Evolutionary conservation across 2,113 vertebrate species (phyloP).

Genomic region (Nibea coibor): DNA sequence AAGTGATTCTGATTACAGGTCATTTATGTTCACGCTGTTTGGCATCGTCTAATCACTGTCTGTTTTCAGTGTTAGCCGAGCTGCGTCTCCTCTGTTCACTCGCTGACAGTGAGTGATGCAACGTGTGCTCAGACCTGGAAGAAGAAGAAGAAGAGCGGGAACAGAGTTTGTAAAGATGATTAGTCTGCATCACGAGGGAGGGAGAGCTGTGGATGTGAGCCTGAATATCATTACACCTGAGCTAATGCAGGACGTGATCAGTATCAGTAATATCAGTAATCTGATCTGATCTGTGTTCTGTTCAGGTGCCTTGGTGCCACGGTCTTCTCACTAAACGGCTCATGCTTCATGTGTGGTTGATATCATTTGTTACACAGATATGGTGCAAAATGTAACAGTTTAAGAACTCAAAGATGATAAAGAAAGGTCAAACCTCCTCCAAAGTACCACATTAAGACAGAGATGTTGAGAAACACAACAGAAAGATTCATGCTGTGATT

Average conservation of each 20-base stretch:
- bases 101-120: conserved; percentile 20
- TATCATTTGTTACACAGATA: no score
- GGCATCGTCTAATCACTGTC: neutral
- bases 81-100: neutral
- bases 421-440: no score
- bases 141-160: neutral
- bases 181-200: neutral
- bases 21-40: neutral
- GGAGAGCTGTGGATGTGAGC: neutral
- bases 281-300: no score
- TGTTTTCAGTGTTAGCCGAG: conserved; percentile 4
- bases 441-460: no score
- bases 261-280: no score
- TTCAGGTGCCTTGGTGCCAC: no score
- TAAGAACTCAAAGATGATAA: no score
- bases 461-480: no score
- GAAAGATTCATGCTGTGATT: no score
- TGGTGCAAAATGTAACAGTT: no score
- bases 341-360: no score
- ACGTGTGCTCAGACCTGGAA: neutral
- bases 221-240: neutral
- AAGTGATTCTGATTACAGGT: neutral
- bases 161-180: conserved; percentile 2
- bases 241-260: neutral
- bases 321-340: neutral